A percentile compares a stretch with the other conserved stretches of the same genome.
These are phyloP conservation scores for Atherinosoma microstoma DNA, from an alignment of 2,797 vertebrate species.

Conservation along the genomic window DNA sequence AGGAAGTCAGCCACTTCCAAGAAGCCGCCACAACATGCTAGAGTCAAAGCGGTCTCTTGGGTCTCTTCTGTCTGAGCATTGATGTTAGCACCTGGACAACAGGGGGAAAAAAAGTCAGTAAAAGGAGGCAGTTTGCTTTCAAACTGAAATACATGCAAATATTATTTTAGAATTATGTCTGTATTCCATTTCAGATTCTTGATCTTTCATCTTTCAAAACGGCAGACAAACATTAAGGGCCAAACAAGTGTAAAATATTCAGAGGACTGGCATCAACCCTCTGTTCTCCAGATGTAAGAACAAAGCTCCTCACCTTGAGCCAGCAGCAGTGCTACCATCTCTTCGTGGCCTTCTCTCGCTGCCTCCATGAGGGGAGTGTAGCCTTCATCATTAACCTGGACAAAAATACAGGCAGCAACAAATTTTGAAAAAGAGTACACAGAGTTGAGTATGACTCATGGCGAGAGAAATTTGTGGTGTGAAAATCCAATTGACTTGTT, in stretches of 20 bases:
- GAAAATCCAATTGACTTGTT: neutral
- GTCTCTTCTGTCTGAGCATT: constrained; percentile 99
- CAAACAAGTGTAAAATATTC: neutral
- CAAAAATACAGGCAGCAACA: constrained; percentile 40
- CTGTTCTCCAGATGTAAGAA: neutral
- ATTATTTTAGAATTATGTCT: neutral
- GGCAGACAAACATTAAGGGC: neutral
- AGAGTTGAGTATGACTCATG: constrained; percentile 10
- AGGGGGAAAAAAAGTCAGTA: neutral
- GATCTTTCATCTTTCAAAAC: neutral
- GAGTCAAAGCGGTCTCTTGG: constrained; percentile 95
- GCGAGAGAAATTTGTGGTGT: neutral
- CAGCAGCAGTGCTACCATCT: constrained; percentile 97
- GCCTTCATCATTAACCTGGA: constrained; percentile 95
- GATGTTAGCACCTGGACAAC: constrained; percentile 92
- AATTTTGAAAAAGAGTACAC: constrained; percentile 20
- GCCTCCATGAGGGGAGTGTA: constrained; percentile 99
- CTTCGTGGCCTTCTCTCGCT: constrained; percentile 97
- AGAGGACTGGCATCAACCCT: neutral
- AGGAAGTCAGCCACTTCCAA: constrained; percentile 98
- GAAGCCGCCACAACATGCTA: constrained; percentile 98
- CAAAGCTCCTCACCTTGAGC: constrained; percentile 89
- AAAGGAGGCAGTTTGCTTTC: neutral
- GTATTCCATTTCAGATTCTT: neutral
- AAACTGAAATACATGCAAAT: neutral